Base-by-base conservation (phyloP, 2,113 vertebrate species). In the Lophotis ruficrista region DNA sequence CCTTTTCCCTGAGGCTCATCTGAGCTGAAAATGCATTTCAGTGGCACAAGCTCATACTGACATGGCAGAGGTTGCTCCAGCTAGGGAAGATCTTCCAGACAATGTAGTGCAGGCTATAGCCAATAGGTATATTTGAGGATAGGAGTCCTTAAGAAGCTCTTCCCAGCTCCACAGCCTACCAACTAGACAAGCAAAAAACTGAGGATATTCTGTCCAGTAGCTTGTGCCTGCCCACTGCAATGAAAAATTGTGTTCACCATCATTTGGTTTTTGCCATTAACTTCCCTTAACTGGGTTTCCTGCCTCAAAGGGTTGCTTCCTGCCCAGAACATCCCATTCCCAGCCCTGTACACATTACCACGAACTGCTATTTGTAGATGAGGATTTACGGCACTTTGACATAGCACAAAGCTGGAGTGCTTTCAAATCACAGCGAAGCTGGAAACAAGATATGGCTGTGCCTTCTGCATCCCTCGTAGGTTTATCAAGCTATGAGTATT, bases 341-440 rank as follows among this genome's bases (percentile, higher is more conserved):
- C 61, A 71, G 33, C 38, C 69, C 30, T 14, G 61, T n/a, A 68
- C 6, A 15, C 0, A 0, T 41, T 82, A 24, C 0, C 1, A 3
- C 53, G 9, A 15, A 23, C 23, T 45, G 31, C 17, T 28, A n/a
- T 51, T 60, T 37, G 38, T 14, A 33, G 23, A n/a, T 10, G 60
- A 85, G 43, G 8, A 71, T 60, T 87, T 35, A 43, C 19, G 69
- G 47, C n/a, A 27, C 37, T 83, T 54, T 24, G 91, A 50, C 25
- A n/a, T 6, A 62, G 30, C 54, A 33, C 22, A 66, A 51, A 70
- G 51, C 19, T 20, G 75, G 38, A 81, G 15, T 15, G 19, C 25
- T 87, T 89, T 54, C 27, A 70, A 75, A 84, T 33, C 53, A 35
- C 30, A 35, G 61, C 4, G 1, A 48, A 93, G 33, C 57, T 18